These are phyloP conservation scores for Cricetomys ansorgei DNA, from an alignment of 2,113 vertebrate genomes.

Conservation along the genomic window DNA sequence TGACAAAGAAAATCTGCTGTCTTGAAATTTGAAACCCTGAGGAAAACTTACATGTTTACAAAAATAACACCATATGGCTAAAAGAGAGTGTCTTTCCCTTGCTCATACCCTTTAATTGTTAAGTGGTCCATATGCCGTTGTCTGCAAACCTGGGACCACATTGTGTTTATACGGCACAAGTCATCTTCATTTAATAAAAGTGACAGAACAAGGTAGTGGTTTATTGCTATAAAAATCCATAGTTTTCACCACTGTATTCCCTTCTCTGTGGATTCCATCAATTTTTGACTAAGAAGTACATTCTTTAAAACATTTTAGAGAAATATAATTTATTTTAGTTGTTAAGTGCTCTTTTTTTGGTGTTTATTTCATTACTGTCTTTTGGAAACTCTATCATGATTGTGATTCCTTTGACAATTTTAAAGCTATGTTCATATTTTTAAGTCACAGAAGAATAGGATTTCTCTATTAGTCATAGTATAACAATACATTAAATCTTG, in stretches of 20 bases:
- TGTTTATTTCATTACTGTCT: neutral
- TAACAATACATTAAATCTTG: neutral
- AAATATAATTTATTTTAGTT: neutral
- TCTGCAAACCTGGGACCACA: slow-evolving; percentile 35
- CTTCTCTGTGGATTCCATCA: slow-evolving; percentile 9
- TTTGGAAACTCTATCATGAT: neutral
- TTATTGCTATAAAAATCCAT: slow-evolving; percentile 10
- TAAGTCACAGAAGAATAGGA: neutral
- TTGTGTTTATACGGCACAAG: slow-evolving; percentile 44
- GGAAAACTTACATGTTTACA: slow-evolving; percentile 67
- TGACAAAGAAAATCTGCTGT: slow-evolving; percentile 57
- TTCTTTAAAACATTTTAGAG: neutral
- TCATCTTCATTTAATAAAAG: slow-evolving; percentile 58
- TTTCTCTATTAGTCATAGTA: neutral
- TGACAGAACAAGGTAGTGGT: neutral
- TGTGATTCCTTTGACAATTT: neutral
- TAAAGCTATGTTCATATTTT: slow-evolving; percentile 29
- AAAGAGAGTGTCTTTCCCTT: slow-evolving; percentile 59
- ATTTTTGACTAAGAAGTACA: neutral
- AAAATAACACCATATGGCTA: slow-evolving; percentile 70
- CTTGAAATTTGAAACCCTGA: slow-evolving; percentile 47
- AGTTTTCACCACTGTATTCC: neutral
- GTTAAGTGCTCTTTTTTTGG: neutral
- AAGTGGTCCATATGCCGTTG: slow-evolving; percentile 61
- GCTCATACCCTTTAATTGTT: slow-evolving; percentile 63